phyloP scores from a whole-genome alignment of 2,797 vertebrate genomes.

The Peromyscus nudipes region DNA sequence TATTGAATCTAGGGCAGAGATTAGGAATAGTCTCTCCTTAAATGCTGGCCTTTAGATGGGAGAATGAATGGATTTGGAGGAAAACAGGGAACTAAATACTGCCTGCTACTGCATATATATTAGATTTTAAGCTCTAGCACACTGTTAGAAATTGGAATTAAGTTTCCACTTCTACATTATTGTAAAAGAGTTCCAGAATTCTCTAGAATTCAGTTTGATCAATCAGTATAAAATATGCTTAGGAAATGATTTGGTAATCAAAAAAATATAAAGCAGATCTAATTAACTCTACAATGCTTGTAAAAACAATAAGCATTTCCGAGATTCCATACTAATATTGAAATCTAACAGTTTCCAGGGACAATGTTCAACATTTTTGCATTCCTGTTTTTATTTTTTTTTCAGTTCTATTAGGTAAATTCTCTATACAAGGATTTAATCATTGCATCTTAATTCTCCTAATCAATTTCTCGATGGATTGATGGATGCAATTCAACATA shows the following conservation, averaged over 20 bases:
- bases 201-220: constrained; percentile 32
- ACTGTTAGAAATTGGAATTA: constrained; percentile 20
- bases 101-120: neutral
- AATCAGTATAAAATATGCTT: constrained; percentile 27
- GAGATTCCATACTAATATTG: constrained; percentile 11
- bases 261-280: constrained; percentile 30
- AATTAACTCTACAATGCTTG: constrained; percentile 63
- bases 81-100: neutral
- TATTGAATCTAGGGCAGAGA: neutral
- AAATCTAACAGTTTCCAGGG: constrained; percentile 18
- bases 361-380: neutral
- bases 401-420: neutral
- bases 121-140: constrained; percentile 18
- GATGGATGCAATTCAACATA: constrained; percentile 32
- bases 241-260: constrained; percentile 71
- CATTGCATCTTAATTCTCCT: constrained; percentile 36
- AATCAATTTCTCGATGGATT: constrained; percentile 58
- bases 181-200: constrained; percentile 28
- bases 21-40: neutral
- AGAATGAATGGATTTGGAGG: neutral
- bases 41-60: neutral
- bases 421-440: neutral
- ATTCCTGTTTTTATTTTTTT: constrained; percentile 43
- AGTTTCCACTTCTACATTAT: neutral
- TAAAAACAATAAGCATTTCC: constrained; percentile 43